phyloP scores from a whole-genome alignment of 30 jellyfish, hydroid and myxozoan species.

The Hydractinia symbiolongicarpus region DNA sequence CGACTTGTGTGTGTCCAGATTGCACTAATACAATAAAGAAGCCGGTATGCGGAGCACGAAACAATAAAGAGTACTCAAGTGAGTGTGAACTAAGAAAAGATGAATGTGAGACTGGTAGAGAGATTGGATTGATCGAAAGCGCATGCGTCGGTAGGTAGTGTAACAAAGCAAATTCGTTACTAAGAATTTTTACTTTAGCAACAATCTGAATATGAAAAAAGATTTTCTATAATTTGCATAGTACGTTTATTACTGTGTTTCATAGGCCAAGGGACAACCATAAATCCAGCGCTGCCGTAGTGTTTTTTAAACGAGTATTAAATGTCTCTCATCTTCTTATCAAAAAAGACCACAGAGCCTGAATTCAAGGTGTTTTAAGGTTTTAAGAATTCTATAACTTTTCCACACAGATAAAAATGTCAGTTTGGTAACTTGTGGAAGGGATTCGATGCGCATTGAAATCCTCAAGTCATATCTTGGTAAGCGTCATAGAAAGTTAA shows the following conservation, averaged over 20 bases:
- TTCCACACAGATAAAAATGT: conserved; percentile 34
- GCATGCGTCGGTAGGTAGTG: conserved; percentile 53
- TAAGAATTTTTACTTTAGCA: background rate
- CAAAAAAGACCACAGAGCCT: too few relatives aligned
- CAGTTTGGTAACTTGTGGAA: conserved; percentile 45
- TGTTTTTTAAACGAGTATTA: too few relatives aligned
- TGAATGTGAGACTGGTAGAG: conserved; percentile 59
- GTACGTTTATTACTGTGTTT: too few relatives aligned
- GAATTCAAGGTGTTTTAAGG: too few relatives aligned
- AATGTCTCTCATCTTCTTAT: too few relatives aligned
- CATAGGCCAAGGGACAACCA: too few relatives aligned
- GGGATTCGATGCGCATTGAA: conserved; percentile 35
- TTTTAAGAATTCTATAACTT: background rate
- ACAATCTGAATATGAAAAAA: background rate
- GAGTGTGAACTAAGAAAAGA: conserved; percentile 79
- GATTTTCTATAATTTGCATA: too few relatives aligned
- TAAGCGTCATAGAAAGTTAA: conserved; percentile 33
- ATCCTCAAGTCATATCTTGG: conserved; percentile 36
- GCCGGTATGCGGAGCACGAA: conserved; percentile 79
- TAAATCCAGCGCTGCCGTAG: too few relatives aligned
- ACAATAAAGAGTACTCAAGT: conserved; percentile 44
- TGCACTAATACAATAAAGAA: conserved; percentile 40
- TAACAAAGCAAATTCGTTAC: background rate
- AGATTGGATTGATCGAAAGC: conserved; percentile 47
- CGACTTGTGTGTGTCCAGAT: conserved; percentile 59